Evolutionary conservation across 92 coral and sea anemone genomes (phyloP).

Genomic region (Palythoa caribaeorum): DNA sequence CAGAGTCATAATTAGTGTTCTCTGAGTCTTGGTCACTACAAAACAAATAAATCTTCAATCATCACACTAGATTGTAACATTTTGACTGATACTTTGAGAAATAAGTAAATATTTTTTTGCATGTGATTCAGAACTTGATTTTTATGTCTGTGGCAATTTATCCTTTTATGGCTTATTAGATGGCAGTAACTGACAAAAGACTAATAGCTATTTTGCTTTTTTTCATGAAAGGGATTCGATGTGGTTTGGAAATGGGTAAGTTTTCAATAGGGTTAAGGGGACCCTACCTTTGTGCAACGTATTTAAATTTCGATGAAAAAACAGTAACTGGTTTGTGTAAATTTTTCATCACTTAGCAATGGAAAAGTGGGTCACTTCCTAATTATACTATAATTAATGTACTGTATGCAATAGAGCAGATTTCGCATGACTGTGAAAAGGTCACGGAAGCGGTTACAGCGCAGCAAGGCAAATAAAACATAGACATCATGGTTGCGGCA

Average conservation of each 20-base stretch:
- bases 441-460: conserved; percentile 21
- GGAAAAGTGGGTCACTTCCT: conserved; percentile 16
- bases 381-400: conserved; percentile 20
- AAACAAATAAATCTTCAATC: conserved; percentile 20
- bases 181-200: conserved; percentile 23
- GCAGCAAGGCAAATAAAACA: conserved; percentile 25
- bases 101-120: conserved; percentile 16
- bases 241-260: conserved; percentile 24
- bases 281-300: conserved; percentile 19
- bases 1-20: conserved; percentile 10
- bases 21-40: conserved; percentile 32
- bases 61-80: conserved; percentile 21
- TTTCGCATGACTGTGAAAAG: conserved; percentile 6
- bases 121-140: conserved; percentile 22
- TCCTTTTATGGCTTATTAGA: conserved; percentile 22
- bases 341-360: conserved; percentile 18
- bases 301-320: conserved; percentile 15
- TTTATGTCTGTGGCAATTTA: conserved; percentile 19
- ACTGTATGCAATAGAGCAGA: conserved; percentile 13
- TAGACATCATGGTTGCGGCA: not conserved
- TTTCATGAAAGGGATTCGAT: conserved; percentile 23
- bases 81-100: conserved; percentile 9
- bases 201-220: conserved; percentile 18
- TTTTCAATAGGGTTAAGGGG: conserved; percentile 20
- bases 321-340: conserved; percentile 18